Percentiles rank a stretch among this genome's conserved stretches.
phyloP scores from a whole-genome alignment of 2,888 invertebrate species.

The Xestia c-nigrum region DNA sequence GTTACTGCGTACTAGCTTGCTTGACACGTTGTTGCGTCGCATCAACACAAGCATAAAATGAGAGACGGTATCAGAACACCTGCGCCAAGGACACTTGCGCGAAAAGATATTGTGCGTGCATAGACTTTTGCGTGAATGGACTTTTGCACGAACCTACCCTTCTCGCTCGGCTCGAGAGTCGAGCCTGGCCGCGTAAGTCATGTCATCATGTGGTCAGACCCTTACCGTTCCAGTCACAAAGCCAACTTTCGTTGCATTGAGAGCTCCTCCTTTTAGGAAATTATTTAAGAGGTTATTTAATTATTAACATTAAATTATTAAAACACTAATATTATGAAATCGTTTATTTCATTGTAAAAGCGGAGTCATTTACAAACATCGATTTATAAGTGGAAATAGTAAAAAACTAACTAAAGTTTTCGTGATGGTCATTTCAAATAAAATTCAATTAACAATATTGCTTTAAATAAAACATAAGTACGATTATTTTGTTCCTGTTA shows the following conservation, averaged over 20 bases:
- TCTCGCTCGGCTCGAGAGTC: too few species aligned
- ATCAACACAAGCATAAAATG: too few species aligned
- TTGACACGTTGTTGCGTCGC: too few species aligned
- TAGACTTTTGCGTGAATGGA: too few species aligned
- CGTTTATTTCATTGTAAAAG: slow-evolving; percentile 33
- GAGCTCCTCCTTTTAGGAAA: too few species aligned
- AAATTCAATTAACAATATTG: neutral
- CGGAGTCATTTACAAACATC: slow-evolving; percentile 5
- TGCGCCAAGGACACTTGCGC: too few species aligned
- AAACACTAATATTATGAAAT: neutral
- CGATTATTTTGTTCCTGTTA: neutral
- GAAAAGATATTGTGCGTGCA: too few species aligned
- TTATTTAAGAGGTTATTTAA: neutral
- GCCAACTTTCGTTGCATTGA: neutral
- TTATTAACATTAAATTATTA: neutral
- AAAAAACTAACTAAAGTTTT: slow-evolving; percentile 3
- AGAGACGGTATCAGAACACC: too few species aligned
- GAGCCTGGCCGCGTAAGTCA: too few species aligned
- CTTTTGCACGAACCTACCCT: too few species aligned
- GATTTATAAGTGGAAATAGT: neutral
- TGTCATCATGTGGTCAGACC: neutral
- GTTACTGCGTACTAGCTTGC: too few species aligned
- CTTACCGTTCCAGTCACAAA: neutral
- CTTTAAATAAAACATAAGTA: neutral
- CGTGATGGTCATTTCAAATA: neutral